phyloP scores from a whole-genome alignment of 2,888 invertebrate genomes.

The Atherix ibis region DNA sequence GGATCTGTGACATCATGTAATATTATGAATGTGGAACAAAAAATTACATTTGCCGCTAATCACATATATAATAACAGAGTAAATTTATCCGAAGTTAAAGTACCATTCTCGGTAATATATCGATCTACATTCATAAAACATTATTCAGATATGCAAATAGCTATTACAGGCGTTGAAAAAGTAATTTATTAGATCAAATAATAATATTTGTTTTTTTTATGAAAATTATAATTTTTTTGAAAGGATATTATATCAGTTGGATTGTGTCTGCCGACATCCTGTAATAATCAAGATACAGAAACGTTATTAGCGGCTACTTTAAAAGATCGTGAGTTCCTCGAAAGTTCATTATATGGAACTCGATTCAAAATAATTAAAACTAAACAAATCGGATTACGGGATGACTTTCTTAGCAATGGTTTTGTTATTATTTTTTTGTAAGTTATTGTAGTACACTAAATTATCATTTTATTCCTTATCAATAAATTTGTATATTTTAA shows the following conservation, averaged over 20 bases:
- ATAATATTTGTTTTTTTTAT: too few relatives aligned
- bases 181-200: not conserved
- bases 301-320: slow-evolving; percentile 7
- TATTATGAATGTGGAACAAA: slow-evolving; percentile 4
- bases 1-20: slow-evolving; percentile 8
- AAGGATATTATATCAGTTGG: slow-evolving; percentile 12
- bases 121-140: slow-evolving; percentile 8
- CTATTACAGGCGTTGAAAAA: slow-evolving; percentile 7
- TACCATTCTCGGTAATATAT: slow-evolving; percentile 8
- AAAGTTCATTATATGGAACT: slow-evolving; percentile 7
- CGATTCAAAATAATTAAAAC: slow-evolving; percentile 9
- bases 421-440: slow-evolving; percentile 12
- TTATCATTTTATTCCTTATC: too few relatives aligned
- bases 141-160: slow-evolving; percentile 9
- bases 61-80: slow-evolving; percentile 2
- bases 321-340: slow-evolving; percentile 7
- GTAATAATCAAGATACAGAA: slow-evolving; percentile 8
- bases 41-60: slow-evolving; percentile 2
- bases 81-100: slow-evolving; percentile 7
- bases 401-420: slow-evolving; percentile 10
- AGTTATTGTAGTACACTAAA: too few relatives aligned
- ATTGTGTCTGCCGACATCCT: slow-evolving; percentile 12
- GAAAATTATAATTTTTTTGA: too few relatives aligned
- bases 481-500: too few relatives aligned
- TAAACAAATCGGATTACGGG: slow-evolving; percentile 10